These are phyloP conservation scores for Watsonalla cultraria DNA, from an alignment of 2,888 invertebrate genomes.

Conservation along the genomic window DNA sequence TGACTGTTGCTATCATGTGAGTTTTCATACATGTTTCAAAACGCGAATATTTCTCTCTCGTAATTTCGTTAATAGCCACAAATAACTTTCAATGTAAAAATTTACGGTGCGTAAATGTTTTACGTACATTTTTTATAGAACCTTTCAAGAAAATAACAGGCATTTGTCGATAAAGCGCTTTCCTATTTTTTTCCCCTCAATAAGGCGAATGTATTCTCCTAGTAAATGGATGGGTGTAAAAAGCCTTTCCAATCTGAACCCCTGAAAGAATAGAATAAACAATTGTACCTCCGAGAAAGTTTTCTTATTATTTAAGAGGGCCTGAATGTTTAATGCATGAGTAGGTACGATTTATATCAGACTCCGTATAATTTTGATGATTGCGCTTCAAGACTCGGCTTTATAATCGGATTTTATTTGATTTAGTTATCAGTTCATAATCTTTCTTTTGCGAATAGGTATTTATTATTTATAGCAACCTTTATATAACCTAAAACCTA, in stretches of 20 bases:
- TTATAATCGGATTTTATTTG: constrained; percentile 10
- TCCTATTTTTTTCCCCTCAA: constrained; percentile 49
- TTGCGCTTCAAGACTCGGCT: constrained; percentile 45
- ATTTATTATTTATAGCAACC: too few relatives aligned
- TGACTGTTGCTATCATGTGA: too few relatives aligned
- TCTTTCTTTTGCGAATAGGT: constrained; percentile 4
- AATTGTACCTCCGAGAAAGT: constrained; percentile 60
- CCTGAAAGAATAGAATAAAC: constrained; percentile 68
- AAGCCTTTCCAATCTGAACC: constrained; percentile 73
- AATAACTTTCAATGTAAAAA: constrained; percentile 59
- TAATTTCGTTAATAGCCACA: constrained; percentile 60
- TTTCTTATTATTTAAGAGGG: constrained; percentile 73
- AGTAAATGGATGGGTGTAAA: constrained; percentile 61
- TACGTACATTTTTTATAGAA: constrained; percentile 61
- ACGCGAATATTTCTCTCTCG: constrained; percentile 34
- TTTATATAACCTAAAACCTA: too few relatives aligned
- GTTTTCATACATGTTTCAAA: neutral
- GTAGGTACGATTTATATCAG: constrained; percentile 53
- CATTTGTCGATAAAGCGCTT: constrained; percentile 62
- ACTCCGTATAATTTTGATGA: constrained; percentile 54
- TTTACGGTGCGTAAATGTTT: constrained; percentile 64
- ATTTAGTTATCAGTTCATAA: constrained; percentile 5
- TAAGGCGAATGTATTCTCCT: constrained; percentile 58
- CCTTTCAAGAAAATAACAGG: constrained; percentile 70
- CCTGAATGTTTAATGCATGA: constrained; percentile 71